Conservation (phyloP, 2,888 invertebrate genomes). For the Brenthis ino region DNA sequence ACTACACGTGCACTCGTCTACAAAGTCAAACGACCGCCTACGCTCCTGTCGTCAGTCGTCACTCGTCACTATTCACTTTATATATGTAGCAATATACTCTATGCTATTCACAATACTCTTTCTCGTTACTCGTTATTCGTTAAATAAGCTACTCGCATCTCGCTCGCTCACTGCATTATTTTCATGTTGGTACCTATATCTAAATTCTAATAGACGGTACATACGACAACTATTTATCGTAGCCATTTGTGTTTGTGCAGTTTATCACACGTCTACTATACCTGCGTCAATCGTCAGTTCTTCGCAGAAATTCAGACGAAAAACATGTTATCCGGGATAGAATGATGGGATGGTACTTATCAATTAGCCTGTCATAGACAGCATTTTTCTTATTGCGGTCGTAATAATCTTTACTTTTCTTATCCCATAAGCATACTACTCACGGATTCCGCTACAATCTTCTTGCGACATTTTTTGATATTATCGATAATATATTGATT, state of each 20-base stretch:
- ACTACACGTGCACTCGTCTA: constrained; percentile 35
- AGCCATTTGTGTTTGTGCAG: no score
- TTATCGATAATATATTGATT: no score
- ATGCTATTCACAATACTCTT: background rate
- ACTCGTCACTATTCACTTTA: background rate
- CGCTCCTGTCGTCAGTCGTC: constrained; percentile 19
- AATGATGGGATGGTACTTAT: background rate
- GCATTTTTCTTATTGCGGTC: constrained; percentile 1
- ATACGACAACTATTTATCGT: no score
- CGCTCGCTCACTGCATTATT: constrained; percentile 5
- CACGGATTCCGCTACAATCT: no score
- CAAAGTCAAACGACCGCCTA: constrained; percentile 27
- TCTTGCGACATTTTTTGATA: no score
- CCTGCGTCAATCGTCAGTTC: no score
- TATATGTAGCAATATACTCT: no score
- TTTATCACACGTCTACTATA: no score
- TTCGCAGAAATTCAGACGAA: no score
- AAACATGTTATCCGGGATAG: no score
- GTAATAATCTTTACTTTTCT: background rate
- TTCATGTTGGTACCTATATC: constrained; percentile 5
- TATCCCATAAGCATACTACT: background rate
- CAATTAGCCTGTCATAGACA: background rate
- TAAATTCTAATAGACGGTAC: no score
- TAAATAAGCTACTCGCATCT: background rate
- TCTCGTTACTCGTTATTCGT: background rate